phyloP scores from a whole-genome alignment of 1,140 invertebrate genomes.

The Atopsyche davidsoni region DNA sequence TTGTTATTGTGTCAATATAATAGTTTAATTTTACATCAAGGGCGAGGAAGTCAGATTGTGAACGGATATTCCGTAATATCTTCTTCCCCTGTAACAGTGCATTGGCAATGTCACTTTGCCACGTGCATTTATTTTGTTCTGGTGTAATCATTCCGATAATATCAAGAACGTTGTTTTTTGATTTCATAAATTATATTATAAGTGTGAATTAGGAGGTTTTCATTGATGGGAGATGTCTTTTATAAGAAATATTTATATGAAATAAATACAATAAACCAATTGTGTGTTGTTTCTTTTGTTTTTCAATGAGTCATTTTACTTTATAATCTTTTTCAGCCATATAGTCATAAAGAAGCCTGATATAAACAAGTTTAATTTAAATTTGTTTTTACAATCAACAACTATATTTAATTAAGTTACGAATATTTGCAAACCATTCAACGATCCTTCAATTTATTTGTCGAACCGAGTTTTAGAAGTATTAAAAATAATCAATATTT shows the following conservation, averaged over 20 bases:
- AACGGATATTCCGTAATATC: not conserved
- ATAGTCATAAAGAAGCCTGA: too few relatives aligned
- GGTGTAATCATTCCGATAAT: constrained; percentile 23
- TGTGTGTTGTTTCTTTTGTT: not conserved
- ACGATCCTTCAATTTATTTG: too few relatives aligned
- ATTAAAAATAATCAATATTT: too few relatives aligned
- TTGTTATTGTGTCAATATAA: constrained; percentile 6
- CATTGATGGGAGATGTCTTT: constrained; percentile 6
- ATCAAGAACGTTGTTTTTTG: constrained; percentile 10
- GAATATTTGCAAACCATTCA: too few relatives aligned
- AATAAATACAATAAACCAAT: constrained; percentile 11
- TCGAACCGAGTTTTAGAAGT: too few relatives aligned
- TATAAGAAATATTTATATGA: constrained; percentile 17
- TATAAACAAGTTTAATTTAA: too few relatives aligned
- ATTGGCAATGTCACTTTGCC: constrained; percentile 15
- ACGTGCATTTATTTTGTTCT: constrained; percentile 17
- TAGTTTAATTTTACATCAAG: constrained; percentile 5
- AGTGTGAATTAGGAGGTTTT: not conserved
- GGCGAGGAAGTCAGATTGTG: not conserved
- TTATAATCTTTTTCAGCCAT: too few relatives aligned
- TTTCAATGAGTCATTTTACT: not conserved
- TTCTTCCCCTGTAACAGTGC: not conserved
- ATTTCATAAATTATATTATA: constrained; percentile 6
- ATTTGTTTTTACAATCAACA: too few relatives aligned
- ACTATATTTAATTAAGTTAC: too few relatives aligned